Conservation (phyloP, 2,797 vertebrate genomes). For the Cynopterus sphinx region DNA sequence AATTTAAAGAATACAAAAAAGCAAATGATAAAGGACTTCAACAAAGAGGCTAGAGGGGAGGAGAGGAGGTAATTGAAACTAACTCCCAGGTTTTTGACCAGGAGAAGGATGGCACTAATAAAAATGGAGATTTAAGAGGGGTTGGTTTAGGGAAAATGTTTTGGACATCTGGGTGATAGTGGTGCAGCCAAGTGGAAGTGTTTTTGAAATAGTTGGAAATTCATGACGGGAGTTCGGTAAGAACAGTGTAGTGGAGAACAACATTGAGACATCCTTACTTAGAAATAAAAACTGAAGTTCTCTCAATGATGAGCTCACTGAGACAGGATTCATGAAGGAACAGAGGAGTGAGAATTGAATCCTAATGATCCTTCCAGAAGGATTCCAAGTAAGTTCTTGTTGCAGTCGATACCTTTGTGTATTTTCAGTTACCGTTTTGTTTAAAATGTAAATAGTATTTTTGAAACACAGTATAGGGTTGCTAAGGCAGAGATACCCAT, state of each 20-base stretch:
- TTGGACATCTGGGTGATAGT: not conserved
- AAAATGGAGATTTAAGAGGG: not conserved
- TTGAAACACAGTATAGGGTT: not conserved
- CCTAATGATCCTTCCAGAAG: not conserved
- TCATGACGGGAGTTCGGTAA: not conserved
- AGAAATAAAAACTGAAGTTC: not conserved
- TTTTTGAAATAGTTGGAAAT: conserved; percentile 45
- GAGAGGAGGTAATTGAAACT: not conserved
- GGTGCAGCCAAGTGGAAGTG: not conserved
- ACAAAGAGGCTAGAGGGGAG: not conserved
- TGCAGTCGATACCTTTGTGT: not conserved
- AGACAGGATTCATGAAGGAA: not conserved
- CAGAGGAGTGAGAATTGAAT: not conserved
- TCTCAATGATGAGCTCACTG: not conserved
- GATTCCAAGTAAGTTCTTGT: not conserved
- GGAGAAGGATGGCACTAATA: not conserved
- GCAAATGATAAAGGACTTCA: conserved; percentile 2
- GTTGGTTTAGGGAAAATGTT: not conserved
- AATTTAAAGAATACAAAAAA: conserved; percentile 25
- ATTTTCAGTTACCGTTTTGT: not conserved
- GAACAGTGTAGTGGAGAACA: not conserved
- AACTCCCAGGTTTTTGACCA: not conserved
- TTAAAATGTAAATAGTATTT: not conserved
- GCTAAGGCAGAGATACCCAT: not conserved
- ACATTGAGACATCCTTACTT: not conserved